Evolutionary conservation across 2,888 invertebrate genomes (phyloP).

Genomic region (Hydrotaea diabolus): DNA sequence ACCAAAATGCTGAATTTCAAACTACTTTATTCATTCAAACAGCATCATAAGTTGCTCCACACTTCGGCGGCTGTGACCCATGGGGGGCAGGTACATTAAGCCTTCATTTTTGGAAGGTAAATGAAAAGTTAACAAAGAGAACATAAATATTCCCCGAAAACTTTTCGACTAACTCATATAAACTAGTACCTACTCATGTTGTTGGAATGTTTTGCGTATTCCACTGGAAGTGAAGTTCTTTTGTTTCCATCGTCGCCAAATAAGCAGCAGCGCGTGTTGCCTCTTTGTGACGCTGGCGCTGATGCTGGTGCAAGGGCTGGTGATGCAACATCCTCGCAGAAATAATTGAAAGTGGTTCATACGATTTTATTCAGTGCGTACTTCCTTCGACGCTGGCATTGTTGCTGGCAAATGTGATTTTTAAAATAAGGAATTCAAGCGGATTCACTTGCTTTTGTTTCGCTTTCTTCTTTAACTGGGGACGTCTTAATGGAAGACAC

Average conservation of each 20-base stretch:
- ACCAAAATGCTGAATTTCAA: too few species aligned
- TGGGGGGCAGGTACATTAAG: too few species aligned
- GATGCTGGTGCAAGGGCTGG: constrained; percentile 14
- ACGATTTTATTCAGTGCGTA: constrained; percentile 43
- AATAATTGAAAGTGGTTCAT: constrained; percentile 40
- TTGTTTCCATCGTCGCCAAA: background rate
- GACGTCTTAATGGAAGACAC: constrained; percentile 26
- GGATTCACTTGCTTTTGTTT: constrained; percentile 57
- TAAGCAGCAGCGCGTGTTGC: too few species aligned
- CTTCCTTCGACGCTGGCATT: constrained; percentile 23
- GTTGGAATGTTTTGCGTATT: too few species aligned
- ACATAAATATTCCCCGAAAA: too few species aligned
- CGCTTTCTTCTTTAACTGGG: constrained; percentile 15
- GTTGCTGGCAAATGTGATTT: constrained; percentile 43
- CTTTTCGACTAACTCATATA: too few species aligned
- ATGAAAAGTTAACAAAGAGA: too few species aligned
- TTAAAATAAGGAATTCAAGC: constrained; percentile 36
- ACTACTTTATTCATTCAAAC: too few species aligned
- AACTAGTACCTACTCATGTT: too few species aligned
- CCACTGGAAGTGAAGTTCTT: background rate
- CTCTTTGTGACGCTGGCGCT: background rate
- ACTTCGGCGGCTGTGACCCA: too few species aligned
- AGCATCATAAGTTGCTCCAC: too few species aligned
- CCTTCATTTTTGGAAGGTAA: too few species aligned
- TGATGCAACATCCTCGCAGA: constrained; percentile 35